These are phyloP conservation scores for Gonioctena quinquepunctata DNA, from an alignment of 1,140 invertebrate species.

Conservation along the genomic window DNA sequence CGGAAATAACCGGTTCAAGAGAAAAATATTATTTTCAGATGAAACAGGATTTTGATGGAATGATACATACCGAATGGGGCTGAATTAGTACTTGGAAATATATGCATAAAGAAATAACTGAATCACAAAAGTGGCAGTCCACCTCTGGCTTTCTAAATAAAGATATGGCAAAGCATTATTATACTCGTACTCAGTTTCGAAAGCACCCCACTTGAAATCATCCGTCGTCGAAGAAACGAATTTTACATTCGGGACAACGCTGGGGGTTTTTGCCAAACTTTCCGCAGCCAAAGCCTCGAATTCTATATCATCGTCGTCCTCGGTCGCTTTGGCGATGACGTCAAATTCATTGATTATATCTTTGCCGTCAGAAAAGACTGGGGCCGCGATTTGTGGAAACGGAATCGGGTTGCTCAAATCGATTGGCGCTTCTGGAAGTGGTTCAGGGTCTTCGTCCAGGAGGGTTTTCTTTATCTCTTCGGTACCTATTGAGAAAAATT, in stretches of 20 bases:
- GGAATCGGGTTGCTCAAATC: conserved; percentile 65
- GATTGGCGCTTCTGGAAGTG: conserved; percentile 65
- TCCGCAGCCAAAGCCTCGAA: conserved; percentile 75
- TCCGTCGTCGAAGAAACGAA: conserved; percentile 38
- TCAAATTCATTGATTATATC: conserved; percentile 43
- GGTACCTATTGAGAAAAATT: conserved; percentile 1
- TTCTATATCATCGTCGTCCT: conserved; percentile 69
- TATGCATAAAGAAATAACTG: no score
- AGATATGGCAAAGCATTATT: no score
- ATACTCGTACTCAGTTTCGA: conserved; percentile 58
- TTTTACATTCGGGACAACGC: conserved; percentile 41
- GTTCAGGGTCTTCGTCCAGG: conserved; percentile 72
- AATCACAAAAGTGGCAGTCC: no score
- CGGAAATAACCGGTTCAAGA: no score
- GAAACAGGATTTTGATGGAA: no score
- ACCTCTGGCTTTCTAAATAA: no score
- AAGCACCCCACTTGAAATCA: conserved; percentile 64
- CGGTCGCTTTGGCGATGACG: conserved; percentile 25
- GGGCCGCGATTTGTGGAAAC: neutral
- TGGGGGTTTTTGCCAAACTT: conserved; percentile 64
- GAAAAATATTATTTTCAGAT: no score
- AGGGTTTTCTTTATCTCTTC: conserved; percentile 58
- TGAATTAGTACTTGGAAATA: no score
- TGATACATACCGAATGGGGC: no score
- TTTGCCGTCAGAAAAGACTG: neutral